These are phyloP conservation scores for Erythrolamprus reginae DNA, from an alignment of 2,113 vertebrate species.

Conservation along the genomic window DNA sequence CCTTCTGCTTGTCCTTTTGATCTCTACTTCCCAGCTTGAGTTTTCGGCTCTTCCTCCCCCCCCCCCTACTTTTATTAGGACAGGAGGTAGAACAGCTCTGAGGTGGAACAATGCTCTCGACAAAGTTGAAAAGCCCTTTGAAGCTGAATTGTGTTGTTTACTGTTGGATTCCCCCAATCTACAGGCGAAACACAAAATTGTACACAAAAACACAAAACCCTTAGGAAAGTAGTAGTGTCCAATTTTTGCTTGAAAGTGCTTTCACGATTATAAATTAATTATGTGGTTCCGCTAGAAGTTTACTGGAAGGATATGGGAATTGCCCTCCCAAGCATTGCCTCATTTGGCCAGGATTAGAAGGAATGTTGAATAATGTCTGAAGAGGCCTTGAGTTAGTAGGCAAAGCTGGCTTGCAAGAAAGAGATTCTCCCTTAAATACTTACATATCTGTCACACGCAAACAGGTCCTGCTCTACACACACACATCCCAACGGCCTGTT, in stretches of 20 bases:
- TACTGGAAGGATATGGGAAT: not conserved
- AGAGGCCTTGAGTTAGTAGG: not conserved
- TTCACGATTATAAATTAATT: not conserved
- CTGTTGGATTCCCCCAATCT: slow-evolving; percentile 31
- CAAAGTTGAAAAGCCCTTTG: slow-evolving; percentile 52
- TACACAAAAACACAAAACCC: too few species aligned
- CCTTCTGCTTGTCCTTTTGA: slow-evolving; percentile 66
- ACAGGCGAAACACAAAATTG: slow-evolving; percentile 46
- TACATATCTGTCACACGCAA: not conserved
- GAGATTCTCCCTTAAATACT: not conserved
- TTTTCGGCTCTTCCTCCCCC: slow-evolving; percentile 39
- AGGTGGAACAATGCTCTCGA: slow-evolving; percentile 38
- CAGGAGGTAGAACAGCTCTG: slow-evolving; percentile 47
- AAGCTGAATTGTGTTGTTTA: slow-evolving; percentile 50
- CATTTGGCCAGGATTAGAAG: not conserved
- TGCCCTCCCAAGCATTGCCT: not conserved
- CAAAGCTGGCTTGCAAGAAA: not conserved
- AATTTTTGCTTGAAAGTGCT: not conserved
- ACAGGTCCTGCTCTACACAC: not conserved
- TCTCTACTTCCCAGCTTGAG: slow-evolving; percentile 53
- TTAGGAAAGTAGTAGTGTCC: not conserved
- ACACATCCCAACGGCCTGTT: too few species aligned
- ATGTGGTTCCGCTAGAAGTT: not conserved
- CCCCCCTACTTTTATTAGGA: slow-evolving; percentile 52
- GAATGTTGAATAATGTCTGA: not conserved